Conservation (phyloP, 1,140 invertebrate species). For the Venustaconcha ellipsiformis region DNA sequence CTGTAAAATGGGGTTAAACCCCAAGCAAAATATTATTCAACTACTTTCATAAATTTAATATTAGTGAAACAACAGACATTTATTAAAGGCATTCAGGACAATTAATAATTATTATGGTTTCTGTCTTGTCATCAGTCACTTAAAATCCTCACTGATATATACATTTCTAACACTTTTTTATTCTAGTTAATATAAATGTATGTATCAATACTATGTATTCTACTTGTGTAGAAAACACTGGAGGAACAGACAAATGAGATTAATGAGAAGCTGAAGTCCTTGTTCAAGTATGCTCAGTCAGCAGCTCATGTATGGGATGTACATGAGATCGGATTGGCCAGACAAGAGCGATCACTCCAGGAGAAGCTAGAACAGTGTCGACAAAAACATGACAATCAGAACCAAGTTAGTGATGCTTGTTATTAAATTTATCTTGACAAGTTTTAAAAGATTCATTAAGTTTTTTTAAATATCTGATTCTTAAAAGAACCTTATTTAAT, state of each 20-base stretch:
- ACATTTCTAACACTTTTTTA: background rate
- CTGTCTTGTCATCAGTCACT: too few species aligned
- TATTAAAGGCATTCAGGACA: too few species aligned
- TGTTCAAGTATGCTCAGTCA: slow-evolving; percentile 67
- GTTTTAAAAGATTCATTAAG: too few species aligned
- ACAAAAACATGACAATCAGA: slow-evolving; percentile 62
- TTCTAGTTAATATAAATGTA: slow-evolving; percentile 5
- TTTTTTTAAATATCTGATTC: too few species aligned
- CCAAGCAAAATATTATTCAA: too few species aligned
- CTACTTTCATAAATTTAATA: too few species aligned
- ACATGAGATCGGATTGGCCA: slow-evolving; percentile 66
- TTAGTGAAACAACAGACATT: too few species aligned
- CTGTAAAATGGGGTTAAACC: too few species aligned
- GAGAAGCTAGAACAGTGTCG: slow-evolving; percentile 65
- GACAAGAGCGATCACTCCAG: slow-evolving; percentile 64
- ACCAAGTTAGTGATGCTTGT: slow-evolving; percentile 53
- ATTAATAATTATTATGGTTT: too few species aligned
- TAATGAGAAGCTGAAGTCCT: slow-evolving; percentile 51
- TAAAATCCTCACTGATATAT: background rate
- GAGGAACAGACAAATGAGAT: slow-evolving; percentile 57
- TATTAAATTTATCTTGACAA: too few species aligned
- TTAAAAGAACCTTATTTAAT: too few species aligned
- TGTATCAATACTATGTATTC: background rate
- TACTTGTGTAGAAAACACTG: slow-evolving; percentile 53
- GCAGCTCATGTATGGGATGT: slow-evolving; percentile 68